A percentile compares a stretch with the other conserved stretches of the same genome.
Evolutionary conservation across 2,797 vertebrate genomes (phyloP).

Genomic region (Sphenopsis melanotis): DNA sequence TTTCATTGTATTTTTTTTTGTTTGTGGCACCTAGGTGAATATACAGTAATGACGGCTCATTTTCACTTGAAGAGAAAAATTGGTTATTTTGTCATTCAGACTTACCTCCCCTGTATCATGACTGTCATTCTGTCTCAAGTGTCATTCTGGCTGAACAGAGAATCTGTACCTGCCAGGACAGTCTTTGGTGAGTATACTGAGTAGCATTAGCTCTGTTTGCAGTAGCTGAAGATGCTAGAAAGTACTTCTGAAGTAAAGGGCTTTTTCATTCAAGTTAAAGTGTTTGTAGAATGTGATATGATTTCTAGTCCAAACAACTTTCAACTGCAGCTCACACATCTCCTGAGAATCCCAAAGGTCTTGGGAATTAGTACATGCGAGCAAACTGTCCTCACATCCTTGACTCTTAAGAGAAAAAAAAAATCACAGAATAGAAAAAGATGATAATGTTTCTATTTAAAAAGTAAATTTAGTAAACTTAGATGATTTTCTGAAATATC

Average conservation of each 20-base stretch:
- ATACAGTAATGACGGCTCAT: conserved; percentile 98
- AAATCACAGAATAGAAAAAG: not conserved
- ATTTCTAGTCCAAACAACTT: not conserved
- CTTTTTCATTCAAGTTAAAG: not conserved
- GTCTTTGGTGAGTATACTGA: conserved; percentile 89
- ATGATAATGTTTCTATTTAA: not conserved
- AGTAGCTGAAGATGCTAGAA: not conserved
- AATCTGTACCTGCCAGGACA: conserved; percentile 95
- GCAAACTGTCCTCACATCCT: not conserved
- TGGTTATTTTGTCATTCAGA: conserved; percentile 99
- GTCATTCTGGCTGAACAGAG: conserved; percentile 98
- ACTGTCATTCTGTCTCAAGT: conserved; percentile 99
- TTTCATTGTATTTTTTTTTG: not conserved
- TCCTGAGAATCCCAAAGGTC: not conserved
- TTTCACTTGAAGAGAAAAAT: conserved; percentile 99
- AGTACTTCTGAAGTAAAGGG: not conserved
- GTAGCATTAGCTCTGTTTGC: not conserved
- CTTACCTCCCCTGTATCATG: conserved; percentile 98
- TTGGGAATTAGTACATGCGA: not conserved
- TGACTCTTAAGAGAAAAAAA: not conserved
- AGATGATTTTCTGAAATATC: not conserved
- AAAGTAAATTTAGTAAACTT: not conserved
- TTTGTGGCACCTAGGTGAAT: conserved; percentile 85
- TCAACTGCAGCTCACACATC: not conserved
- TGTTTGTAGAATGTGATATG: not conserved